These are phyloP conservation scores for Halcyon senegalensis DNA, from an alignment of 2,113 vertebrate genomes.

Conservation along the genomic window DNA sequence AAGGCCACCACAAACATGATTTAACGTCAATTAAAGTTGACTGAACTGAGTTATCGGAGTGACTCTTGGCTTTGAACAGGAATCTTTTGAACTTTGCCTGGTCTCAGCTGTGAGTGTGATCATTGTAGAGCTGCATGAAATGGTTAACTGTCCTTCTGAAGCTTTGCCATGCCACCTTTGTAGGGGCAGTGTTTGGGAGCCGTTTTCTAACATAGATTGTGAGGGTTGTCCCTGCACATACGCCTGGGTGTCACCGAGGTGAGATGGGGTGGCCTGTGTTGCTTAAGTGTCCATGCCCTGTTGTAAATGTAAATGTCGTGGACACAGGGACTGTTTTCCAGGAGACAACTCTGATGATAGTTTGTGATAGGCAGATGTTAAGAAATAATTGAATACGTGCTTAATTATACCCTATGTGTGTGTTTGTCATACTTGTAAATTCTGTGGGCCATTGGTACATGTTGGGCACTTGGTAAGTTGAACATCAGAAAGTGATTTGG, in stretches of 20 bases:
- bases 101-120: neutral
- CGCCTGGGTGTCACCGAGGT: neutral
- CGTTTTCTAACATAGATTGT: neutral
- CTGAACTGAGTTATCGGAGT: neutral
- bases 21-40: neutral
- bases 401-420: neutral
- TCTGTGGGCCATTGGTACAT: neutral
- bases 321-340: neutral
- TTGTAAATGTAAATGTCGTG: neutral
- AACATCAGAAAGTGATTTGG: neutral
- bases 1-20: neutral
- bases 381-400: neutral
- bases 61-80: neutral
- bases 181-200: neutral
- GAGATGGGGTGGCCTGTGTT: neutral
- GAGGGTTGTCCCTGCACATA: neutral
- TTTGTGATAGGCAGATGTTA: neutral
- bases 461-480: neutral
- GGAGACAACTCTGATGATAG: neutral
- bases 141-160: neutral
- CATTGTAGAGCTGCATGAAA: neutral
- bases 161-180: neutral
- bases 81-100: neutral
- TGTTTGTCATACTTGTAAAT: neutral
- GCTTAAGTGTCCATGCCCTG: neutral